Evolutionary conservation across 2,888 invertebrate species (phyloP).

Genomic region (Archips xylosteana): DNA sequence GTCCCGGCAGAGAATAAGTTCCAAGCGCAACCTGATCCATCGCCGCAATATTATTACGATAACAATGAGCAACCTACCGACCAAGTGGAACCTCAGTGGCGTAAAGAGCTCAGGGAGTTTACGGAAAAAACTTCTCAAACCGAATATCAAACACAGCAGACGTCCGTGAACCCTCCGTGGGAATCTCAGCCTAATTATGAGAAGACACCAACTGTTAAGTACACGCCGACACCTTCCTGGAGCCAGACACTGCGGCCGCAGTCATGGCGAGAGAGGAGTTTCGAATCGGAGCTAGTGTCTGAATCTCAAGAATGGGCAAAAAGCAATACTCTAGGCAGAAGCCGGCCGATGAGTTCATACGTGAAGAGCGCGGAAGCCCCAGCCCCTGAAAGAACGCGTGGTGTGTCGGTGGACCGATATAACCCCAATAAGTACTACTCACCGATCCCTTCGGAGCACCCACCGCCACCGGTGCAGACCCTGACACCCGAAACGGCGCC

Average conservation of each 20-base stretch:
- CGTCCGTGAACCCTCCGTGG: constrained; percentile 75
- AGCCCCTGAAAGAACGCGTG: constrained; percentile 70
- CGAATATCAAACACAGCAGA: constrained; percentile 61
- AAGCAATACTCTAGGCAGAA: constrained; percentile 74
- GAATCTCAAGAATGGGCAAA: constrained; percentile 76
- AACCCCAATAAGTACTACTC: constrained; percentile 77
- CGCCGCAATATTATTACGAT: constrained; percentile 79
- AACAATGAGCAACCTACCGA: constrained; percentile 71
- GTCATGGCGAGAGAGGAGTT: constrained; percentile 78
- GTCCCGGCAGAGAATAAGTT: constrained; percentile 74
- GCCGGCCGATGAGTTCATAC: constrained; percentile 74
- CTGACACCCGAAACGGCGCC: constrained; percentile 71
- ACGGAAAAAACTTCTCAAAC: constrained; percentile 75
- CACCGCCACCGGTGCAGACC: constrained; percentile 80
- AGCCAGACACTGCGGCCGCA: constrained; percentile 79
- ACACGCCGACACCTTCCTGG: constrained; percentile 76
- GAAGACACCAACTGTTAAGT: constrained; percentile 60
- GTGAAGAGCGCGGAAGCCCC: constrained; percentile 58
- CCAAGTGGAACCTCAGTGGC: constrained; percentile 77
- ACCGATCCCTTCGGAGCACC: constrained; percentile 70
- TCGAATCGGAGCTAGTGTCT: constrained; percentile 71
- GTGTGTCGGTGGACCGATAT: constrained; percentile 80
- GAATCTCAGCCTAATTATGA: constrained; percentile 68
- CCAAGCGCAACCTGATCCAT: constrained; percentile 77
- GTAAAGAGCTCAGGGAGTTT: constrained; percentile 80